These are phyloP conservation scores for Drosophila affinis DNA, from an alignment of 2,888 invertebrate genomes.

Conservation along the genomic window DNA sequence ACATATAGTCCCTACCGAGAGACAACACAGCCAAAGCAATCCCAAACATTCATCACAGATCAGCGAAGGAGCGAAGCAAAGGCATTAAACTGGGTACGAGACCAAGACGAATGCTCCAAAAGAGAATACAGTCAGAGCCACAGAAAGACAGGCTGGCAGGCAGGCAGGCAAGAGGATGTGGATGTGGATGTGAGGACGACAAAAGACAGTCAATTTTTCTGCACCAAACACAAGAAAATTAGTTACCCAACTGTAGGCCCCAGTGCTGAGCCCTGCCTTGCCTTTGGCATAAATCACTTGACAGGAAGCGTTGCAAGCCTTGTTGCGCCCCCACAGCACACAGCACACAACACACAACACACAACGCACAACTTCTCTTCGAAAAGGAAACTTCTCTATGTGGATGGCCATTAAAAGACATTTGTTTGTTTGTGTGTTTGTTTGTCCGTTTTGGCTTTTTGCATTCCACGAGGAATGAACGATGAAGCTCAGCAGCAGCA, in stretches of 20 bases:
- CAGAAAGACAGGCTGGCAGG: neutral
- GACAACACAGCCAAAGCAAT: constrained; percentile 30
- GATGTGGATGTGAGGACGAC: constrained; percentile 44
- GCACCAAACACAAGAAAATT: constrained; percentile 75
- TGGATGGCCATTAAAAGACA: constrained; percentile 74
- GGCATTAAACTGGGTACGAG: constrained; percentile 20
- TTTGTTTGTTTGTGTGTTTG: constrained; percentile 58
- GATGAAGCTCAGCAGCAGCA: constrained; percentile 27
- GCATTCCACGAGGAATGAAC: constrained; percentile 45
- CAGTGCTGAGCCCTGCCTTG: constrained; percentile 52
- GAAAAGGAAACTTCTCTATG: constrained; percentile 54
- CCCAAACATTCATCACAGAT: constrained; percentile 74
- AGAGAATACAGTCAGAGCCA: constrained; percentile 36
- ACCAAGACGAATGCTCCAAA: constrained; percentile 37
- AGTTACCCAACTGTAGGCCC: constrained; percentile 50
- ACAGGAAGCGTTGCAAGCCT: constrained; percentile 78
- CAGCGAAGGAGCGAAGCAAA: constrained; percentile 40
- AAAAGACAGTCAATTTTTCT: constrained; percentile 77
- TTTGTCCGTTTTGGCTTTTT: constrained; percentile 42
- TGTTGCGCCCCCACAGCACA: constrained; percentile 73
- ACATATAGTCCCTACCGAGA: constrained; percentile 22
- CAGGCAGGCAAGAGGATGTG: neutral
- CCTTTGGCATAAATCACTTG: constrained; percentile 77
- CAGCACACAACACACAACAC: constrained; percentile 9
- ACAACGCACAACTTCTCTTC: neutral